phyloP scores from a whole-genome alignment of 2,113 vertebrate species.

The Vidua chalybeata region DNA sequence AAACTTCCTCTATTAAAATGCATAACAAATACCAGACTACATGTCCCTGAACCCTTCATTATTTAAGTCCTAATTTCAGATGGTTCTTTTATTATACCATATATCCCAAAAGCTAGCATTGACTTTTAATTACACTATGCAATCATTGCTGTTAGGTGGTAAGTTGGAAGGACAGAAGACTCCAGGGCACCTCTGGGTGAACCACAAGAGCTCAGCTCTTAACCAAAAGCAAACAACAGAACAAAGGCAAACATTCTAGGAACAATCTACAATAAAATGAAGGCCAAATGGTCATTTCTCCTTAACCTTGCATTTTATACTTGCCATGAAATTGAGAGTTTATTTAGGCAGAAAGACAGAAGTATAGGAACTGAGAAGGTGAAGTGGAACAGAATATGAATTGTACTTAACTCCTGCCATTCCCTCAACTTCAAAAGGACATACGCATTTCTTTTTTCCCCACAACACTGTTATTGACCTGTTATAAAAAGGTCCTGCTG shows the following conservation, averaged over 20 bases:
- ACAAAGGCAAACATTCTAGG: conserved; percentile 62
- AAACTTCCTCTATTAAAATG: conserved; percentile 83
- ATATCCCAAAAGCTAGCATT: conserved; percentile 78
- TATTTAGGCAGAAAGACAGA: background rate
- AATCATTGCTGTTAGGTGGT: conserved; percentile 64
- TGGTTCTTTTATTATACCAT: conserved; percentile 71
- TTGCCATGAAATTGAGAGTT: background rate
- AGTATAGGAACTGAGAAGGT: background rate
- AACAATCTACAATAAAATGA: conserved; percentile 51
- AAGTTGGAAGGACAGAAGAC: conserved; percentile 69
- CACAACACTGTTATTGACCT: background rate
- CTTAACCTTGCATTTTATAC: conserved; percentile 47
- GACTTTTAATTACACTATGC: conserved; percentile 81
- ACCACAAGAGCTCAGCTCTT: conserved; percentile 43
- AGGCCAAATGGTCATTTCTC: background rate
- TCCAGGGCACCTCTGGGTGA: conserved; percentile 49
- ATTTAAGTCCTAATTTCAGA: conserved; percentile 83
- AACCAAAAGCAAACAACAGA: conserved; percentile 67
- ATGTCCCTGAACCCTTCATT: conserved; percentile 81
- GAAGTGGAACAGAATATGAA: background rate
- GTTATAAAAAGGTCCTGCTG: background rate
- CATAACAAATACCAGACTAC: conserved; percentile 72
- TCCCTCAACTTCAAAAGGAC: background rate
- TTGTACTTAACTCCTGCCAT: background rate
- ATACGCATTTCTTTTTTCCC: background rate